Conservation (phyloP, 2,797 vertebrate genomes). For the Chrosomus eos region DNA sequence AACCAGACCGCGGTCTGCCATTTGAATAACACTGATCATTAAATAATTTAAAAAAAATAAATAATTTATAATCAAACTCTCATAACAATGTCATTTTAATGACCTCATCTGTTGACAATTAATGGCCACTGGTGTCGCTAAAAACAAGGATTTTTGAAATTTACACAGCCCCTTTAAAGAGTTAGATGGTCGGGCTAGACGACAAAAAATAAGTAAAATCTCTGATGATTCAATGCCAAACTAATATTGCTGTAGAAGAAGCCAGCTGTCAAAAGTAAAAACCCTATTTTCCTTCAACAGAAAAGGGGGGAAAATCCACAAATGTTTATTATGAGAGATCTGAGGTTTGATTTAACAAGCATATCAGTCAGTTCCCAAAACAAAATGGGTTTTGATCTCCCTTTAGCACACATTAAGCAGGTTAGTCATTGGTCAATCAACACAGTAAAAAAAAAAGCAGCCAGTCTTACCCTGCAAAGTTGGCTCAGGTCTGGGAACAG, state of each 20-base stretch:
- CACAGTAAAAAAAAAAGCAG: conserved; percentile 1
- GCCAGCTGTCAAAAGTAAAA: background rate
- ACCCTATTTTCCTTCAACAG: background rate
- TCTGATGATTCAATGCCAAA: background rate
- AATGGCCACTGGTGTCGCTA: background rate
- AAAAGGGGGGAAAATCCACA: background rate
- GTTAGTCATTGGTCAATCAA: conserved; percentile 2
- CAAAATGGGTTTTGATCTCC: background rate
- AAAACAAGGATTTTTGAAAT: background rate
- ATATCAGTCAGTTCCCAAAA: background rate
- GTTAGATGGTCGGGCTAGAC: background rate
- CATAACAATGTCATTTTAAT: background rate
- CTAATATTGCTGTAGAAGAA: background rate
- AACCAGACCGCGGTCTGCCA: too few species aligned
- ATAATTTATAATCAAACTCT: background rate
- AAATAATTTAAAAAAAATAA: too few species aligned
- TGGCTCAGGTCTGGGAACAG: conserved; percentile 77
- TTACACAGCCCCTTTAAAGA: background rate
- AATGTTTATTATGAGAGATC: background rate
- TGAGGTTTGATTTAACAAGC: background rate
- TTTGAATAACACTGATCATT: too few species aligned
- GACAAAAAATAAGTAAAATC: background rate
- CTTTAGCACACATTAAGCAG: conserved; percentile 8
- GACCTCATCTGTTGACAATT: background rate
- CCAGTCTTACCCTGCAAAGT: conserved; percentile 60